These are phyloP conservation scores for Alsophila aescularia DNA, from an alignment of 2,888 invertebrate genomes.

Conservation along the genomic window DNA sequence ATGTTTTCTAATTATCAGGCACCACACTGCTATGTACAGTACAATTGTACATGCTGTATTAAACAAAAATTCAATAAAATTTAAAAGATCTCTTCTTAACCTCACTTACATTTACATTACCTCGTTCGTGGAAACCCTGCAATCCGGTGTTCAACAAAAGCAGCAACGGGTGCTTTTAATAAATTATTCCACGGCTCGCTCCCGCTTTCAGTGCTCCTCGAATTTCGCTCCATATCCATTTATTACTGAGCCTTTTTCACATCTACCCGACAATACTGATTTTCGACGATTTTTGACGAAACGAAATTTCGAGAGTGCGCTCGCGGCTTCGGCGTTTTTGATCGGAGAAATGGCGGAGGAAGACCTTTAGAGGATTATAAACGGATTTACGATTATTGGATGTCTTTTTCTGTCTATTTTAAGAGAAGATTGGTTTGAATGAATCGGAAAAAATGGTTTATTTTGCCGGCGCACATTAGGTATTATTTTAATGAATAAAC, in stretches of 20 bases:
- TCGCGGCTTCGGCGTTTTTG: conserved; percentile 40
- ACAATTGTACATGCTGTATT: no score
- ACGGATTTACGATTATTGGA: conserved; percentile 28
- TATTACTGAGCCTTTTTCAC: conserved; percentile 51
- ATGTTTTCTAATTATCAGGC: no score
- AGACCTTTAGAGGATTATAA: conserved; percentile 30
- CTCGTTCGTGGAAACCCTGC: conserved; percentile 45
- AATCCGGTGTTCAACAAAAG: conserved; percentile 56
- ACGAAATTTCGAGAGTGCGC: conserved; percentile 38
- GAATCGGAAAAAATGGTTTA: neutral
- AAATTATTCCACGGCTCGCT: conserved; percentile 68
- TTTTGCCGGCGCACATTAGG: no score
- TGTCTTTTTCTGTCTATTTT: conserved; percentile 15
- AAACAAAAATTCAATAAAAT: no score
- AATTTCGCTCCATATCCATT: conserved; percentile 57
- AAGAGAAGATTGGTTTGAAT: neutral
- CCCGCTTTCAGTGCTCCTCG: conserved; percentile 57
- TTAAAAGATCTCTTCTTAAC: neutral
- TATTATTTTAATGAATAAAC: no score
- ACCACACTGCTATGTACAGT: no score
- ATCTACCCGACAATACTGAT: conserved; percentile 53
- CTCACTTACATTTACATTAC: neutral
- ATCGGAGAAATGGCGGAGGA: conserved; percentile 26
- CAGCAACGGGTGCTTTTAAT: conserved; percentile 65
- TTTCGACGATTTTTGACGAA: conserved; percentile 43